Evolutionary conservation across 2,888 invertebrate species (phyloP), one percentile per base, ranked within the genome.

Genomic region (Gisinianus flammeolus): DNA sequence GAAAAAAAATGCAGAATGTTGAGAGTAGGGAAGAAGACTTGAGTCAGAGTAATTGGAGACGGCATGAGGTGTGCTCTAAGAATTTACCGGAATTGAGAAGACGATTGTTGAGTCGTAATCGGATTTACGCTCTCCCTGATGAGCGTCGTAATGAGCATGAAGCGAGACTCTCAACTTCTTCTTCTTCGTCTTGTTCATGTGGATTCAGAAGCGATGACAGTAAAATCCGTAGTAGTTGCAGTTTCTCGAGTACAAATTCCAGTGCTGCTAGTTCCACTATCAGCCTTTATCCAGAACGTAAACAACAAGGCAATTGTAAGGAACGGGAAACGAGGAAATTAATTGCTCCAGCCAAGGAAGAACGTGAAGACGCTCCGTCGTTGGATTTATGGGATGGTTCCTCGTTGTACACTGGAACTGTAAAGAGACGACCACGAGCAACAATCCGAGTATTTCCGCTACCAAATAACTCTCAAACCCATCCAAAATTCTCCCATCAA

Each of bases 351-450:
- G 31, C 24, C 0, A 12, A 28, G 62, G 62, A 76, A 58, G 73
- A 79, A 67, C 64, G 22, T 16, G 62, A 4, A 24, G 19, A 31
- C 62, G 30, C 70, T 33, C 33, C 62, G 67, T 68, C 79, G 24
- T 52, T 76, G 79, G 81, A 83, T 82, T 83, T 83, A 82, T 82
- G 82, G 81, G 79, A 80, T 73, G 68, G 76, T 66, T 74, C 26
- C 12, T 66, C 74, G 28, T 66, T 66, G 44, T 74, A 44, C 74
- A 74, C 74, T 33, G 80, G 80, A 78, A 80, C 82, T 74, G 75
- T 78, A 54, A 80, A 80, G 58, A 56, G 62, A 44, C 71, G 67
- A 58, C 78, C 78, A 68, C 44, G 72, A 62, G 35, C 62, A 31
- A 31, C 68, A 35, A 28, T 19, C 66, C 66, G 73, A 35, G 52